phyloP scores from a whole-genome alignment of 1,140 invertebrate genomes.

The Cyrtorhinus lividipennis region DNA sequence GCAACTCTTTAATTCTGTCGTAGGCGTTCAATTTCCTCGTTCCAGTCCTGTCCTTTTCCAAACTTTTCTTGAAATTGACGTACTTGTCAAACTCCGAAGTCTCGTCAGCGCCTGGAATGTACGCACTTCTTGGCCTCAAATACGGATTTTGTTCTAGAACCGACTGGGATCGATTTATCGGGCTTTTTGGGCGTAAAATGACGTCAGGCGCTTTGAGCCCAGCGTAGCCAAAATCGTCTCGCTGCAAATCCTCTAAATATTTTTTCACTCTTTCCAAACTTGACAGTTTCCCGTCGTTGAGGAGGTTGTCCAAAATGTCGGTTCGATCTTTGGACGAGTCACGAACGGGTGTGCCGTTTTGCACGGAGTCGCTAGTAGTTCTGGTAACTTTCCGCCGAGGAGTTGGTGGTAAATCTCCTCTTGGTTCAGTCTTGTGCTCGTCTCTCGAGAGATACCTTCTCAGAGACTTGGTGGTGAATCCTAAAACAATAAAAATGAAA shows the following conservation, averaged over 20 bases:
- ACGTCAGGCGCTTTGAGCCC: background rate
- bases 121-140: background rate
- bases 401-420: background rate
- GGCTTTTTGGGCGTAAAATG: background rate
- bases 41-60: background rate
- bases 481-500: slow-evolving; percentile 4
- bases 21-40: background rate
- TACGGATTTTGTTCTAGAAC: background rate
- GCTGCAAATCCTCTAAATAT: slow-evolving; percentile 16
- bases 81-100: slow-evolving; percentile 11
- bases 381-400: background rate
- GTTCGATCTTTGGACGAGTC: no score
- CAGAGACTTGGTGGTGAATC: slow-evolving; percentile 14
- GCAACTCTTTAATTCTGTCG: slow-evolving; percentile 2
- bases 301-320: slow-evolving; percentile 2
- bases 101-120: background rate
- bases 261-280: slow-evolving; percentile 19
- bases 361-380: slow-evolving; percentile 7
- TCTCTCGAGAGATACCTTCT: slow-evolving; percentile 11
- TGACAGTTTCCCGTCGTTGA: slow-evolving; percentile 8
- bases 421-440: background rate
- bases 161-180: background rate
- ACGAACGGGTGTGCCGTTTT: background rate
- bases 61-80: slow-evolving; percentile 11
- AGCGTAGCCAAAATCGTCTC: background rate